Base-by-base conservation (phyloP, 2,797 vertebrate species). In the Anguilla pacifica region DNA sequence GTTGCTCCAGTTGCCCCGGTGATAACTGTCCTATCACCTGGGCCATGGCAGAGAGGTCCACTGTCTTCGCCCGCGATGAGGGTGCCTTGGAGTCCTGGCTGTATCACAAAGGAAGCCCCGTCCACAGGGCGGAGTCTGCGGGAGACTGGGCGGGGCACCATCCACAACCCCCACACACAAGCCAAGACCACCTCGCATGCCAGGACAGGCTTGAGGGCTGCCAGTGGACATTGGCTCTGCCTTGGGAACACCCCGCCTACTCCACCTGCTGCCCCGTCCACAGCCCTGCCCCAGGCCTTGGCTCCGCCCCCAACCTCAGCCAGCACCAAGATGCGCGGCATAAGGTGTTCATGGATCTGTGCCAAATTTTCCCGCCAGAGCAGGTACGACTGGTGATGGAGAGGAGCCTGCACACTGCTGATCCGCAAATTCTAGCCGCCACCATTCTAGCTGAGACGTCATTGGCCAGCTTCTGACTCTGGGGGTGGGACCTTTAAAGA, bases 341-440 rank as follows among this genome's bases (percentile, higher is more conserved):
- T 92, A 99, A 98, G 91, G 95, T 97, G 87, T 99, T 97, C 85
- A 61, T 97, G 89, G 98, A 99, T 93, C 92, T 99, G 92, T 99
- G 98, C 90, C 99, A 99, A 97, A 99, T 99, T 95, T 99, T 99
- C 89, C 98, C 98, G 4, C 92, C 97, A 0, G 97, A 98, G 87
- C 96, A 98, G 4, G 98, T 99, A 93, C 96, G 97, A 88, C 94
- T 97, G 0, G 98, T 99, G 86, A 99, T 99, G 98, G 97, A 97
- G 83, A 95, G 97, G 90, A 98, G 97, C 93, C 98, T 98, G 82
- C 97, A 99, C 83, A 97, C 96, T 0, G 98, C 99, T 31, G 96
- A 98, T 90, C 98, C 99, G 95, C 97, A 99, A 93, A 13, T 59
- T 59, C 97, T 99, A 0, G 98, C 98, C 0, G 98, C 98, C 0